phyloP scores from a whole-genome alignment of 2,888 invertebrate species.

The Nemotelus pantherinus region DNA sequence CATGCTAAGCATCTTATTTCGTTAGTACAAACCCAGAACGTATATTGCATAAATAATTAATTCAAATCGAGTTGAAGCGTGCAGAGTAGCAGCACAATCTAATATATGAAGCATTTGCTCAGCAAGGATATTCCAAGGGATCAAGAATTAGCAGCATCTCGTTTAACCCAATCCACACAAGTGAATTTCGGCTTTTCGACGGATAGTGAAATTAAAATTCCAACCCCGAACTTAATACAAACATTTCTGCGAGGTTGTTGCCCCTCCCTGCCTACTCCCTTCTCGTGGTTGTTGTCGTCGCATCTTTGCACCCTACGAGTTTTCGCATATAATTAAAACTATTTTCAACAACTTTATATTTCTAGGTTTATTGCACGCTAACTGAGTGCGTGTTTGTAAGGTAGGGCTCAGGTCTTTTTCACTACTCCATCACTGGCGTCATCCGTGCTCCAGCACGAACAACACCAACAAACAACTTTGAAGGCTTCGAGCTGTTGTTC shows the following conservation, averaged over 20 bases:
- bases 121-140: not conserved
- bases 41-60: constrained; percentile 16
- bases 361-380: constrained; percentile 12
- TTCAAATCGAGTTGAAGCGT: not conserved
- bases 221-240: constrained; percentile 27
- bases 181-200: constrained; percentile 14
- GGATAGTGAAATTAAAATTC: constrained; percentile 30
- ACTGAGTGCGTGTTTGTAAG: not conserved
- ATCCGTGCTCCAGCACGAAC: not conserved
- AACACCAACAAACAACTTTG: constrained; percentile 8
- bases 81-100: not conserved
- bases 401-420: too few species aligned
- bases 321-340: constrained; percentile 35
- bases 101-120: not conserved
- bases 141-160: not conserved
- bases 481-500: not conserved
- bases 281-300: too few species aligned
- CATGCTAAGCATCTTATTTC: not conserved
- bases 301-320: constrained; percentile 10
- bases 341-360: constrained; percentile 32
- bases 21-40: not conserved
- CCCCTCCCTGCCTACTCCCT: not conserved
- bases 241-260: not conserved
- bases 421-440: too few species aligned
- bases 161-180: not conserved